phyloP scores from a whole-genome alignment of 2,888 invertebrate species.

The Chrysomela aeneicollis region DNA sequence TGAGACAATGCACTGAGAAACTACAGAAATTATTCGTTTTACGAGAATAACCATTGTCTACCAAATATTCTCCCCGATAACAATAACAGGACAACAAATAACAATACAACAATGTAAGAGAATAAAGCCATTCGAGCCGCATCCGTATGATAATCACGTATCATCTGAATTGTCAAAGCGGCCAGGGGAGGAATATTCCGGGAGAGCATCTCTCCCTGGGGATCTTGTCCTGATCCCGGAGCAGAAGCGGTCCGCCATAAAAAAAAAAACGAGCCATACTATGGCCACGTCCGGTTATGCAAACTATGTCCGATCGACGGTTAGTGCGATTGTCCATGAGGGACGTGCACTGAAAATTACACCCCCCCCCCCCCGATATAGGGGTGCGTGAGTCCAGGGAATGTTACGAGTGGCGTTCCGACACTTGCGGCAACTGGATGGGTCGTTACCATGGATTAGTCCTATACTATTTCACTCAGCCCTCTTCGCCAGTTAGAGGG shows the following conservation, averaged over 20 bases:
- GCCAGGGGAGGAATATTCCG: slow-evolving; percentile 23
- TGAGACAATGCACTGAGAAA: no score
- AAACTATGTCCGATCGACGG: slow-evolving; percentile 60
- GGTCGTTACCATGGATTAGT: slow-evolving; percentile 58
- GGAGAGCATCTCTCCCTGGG: slow-evolving; percentile 33
- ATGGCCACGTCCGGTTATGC: slow-evolving; percentile 59
- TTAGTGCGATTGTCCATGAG: slow-evolving; percentile 55
- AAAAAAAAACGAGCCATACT: slow-evolving; percentile 57
- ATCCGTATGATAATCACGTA: slow-evolving; percentile 58
- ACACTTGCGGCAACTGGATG: slow-evolving; percentile 58
- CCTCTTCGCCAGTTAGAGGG: no score
- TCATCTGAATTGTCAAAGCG: slow-evolving; percentile 55
- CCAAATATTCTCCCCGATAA: slow-evolving; percentile 10
- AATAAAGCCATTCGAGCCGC: slow-evolving; percentile 42
- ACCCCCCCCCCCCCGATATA: no score
- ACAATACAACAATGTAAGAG: slow-evolving; percentile 42
- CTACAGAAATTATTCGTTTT: no score
- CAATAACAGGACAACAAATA: slow-evolving; percentile 25
- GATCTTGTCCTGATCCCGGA: slow-evolving; percentile 33
- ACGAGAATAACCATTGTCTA: no score
- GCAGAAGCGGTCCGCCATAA: slow-evolving; percentile 56
- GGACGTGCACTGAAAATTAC: slow-evolving; percentile 58
- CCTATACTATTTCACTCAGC: no score
- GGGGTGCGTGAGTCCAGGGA: slow-evolving; percentile 54
- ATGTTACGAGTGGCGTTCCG: slow-evolving; percentile 56